Conservation (phyloP, 30 jellyfish, hydroid and myxozoan genomes). For the Hydractinia echinata region DNA sequence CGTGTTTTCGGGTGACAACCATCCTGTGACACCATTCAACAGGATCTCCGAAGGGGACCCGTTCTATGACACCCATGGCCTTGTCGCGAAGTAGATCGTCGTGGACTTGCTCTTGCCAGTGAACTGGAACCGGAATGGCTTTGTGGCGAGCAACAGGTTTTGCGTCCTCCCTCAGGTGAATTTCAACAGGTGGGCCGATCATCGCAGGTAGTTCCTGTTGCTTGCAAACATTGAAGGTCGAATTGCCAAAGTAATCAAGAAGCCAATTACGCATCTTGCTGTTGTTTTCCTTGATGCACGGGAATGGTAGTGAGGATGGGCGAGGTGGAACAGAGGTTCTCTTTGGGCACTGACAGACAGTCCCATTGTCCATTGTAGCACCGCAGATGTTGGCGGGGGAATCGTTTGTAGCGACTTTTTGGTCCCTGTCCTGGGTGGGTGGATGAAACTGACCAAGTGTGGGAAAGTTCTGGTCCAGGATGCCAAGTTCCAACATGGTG, state of each 20-base stretch:
- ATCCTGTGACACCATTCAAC: too few species aligned
- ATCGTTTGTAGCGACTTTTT: not conserved
- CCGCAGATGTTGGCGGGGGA: not conserved
- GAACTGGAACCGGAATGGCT: slow-evolving; percentile 16
- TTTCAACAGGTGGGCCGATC: slow-evolving; percentile 12
- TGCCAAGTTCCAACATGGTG: not conserved
- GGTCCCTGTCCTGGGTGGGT: not conserved
- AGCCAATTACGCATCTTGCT: slow-evolving; percentile 4
- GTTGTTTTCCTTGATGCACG: slow-evolving; percentile 9
- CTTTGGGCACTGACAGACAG: not conserved
- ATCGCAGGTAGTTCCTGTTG: slow-evolving; percentile 22
- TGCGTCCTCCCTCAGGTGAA: not conserved
- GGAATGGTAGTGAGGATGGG: slow-evolving; percentile 3
- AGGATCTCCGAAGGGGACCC: slow-evolving; percentile 8
- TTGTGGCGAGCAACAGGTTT: slow-evolving; percentile 12
- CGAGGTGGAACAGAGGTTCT: slow-evolving; percentile 2
- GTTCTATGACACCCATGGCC: slow-evolving; percentile 14
- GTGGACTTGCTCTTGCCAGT: slow-evolving; percentile 12
- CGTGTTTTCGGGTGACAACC: too few species aligned
- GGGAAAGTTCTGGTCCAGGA: not conserved
- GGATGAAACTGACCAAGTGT: not conserved
- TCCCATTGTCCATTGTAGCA: not conserved
- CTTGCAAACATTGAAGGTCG: slow-evolving; percentile 22
- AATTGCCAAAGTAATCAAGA: not conserved
- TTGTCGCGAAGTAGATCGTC: slow-evolving; percentile 4